A percentile compares a stretch with the other conserved stretches of the same genome.
phyloP scores from a whole-genome alignment of 2,888 invertebrate genomes.

The Drosophila robusta region DNA sequence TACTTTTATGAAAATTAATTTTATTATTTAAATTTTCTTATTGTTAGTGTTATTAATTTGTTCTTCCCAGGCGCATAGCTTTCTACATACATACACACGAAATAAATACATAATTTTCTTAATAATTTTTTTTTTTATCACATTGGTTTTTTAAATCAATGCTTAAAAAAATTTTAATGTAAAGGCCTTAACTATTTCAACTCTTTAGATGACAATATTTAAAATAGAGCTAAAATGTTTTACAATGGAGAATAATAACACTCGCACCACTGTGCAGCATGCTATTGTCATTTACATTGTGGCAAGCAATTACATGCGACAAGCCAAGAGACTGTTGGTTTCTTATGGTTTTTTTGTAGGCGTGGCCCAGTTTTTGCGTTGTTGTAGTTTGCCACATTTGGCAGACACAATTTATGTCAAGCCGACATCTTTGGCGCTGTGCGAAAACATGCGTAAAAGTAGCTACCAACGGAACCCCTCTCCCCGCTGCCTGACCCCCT shows the following conservation, averaged over 20 bases:
- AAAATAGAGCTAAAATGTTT: neutral
- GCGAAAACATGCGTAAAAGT: conserved; percentile 81
- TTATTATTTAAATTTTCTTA: too few relatives aligned
- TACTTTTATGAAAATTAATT: too few relatives aligned
- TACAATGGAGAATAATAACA: neutral
- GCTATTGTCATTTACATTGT: conserved; percentile 78
- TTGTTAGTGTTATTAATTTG: too few relatives aligned
- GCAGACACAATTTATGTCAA: conserved; percentile 77
- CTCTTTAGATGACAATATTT: too few relatives aligned
- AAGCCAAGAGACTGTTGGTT: conserved; percentile 66
- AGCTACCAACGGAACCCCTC: conserved; percentile 51
- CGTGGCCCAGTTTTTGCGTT: conserved; percentile 70
- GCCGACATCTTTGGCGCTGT: conserved; percentile 70
- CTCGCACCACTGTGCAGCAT: conserved; percentile 58
- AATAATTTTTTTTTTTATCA: too few relatives aligned
- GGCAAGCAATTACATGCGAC: conserved; percentile 77
- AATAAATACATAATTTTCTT: too few relatives aligned
- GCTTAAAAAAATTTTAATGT: too few relatives aligned
- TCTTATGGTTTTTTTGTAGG: conserved; percentile 71
- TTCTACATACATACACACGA: too few relatives aligned
- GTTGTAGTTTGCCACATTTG: conserved; percentile 76
- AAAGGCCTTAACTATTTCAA: too few relatives aligned
- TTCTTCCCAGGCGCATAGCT: too few relatives aligned
- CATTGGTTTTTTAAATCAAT: too few relatives aligned
- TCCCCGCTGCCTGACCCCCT: neutral